Percentiles rank a stretch among this genome's conserved stretches.
These are phyloP conservation scores for Melanotus villosus DNA, from an alignment of 2,888 invertebrate genomes.

Conservation along the genomic window DNA sequence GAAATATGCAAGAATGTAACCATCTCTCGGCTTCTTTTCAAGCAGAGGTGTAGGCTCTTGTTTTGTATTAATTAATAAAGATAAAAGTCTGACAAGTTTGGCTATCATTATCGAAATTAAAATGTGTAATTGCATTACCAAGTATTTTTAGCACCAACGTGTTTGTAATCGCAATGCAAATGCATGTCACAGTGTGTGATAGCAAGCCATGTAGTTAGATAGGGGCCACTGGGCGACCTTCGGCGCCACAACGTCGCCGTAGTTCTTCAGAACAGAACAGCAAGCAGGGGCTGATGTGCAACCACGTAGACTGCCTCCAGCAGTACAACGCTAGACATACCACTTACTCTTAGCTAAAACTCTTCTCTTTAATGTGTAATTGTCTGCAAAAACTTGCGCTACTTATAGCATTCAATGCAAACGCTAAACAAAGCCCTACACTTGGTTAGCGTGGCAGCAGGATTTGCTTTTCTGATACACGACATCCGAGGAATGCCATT, in stretches of 20 bases:
- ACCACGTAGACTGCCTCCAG: slow-evolving; percentile 42
- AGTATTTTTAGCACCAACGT: slow-evolving; percentile 44
- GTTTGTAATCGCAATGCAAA: slow-evolving; percentile 51
- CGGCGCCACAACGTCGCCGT: slow-evolving; percentile 53
- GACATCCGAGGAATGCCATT: not conserved
- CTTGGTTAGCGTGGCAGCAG: not conserved
- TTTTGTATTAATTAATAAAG: slow-evolving; percentile 33
- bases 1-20: no score
- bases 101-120: slow-evolving; percentile 39
- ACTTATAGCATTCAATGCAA: slow-evolving; percentile 28
- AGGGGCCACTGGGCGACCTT: slow-evolving; percentile 54
- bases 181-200: slow-evolving; percentile 50
- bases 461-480: not conserved
- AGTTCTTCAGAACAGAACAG: slow-evolving; percentile 43
- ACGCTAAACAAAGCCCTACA: slow-evolving; percentile 1
- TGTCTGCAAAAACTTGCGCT: slow-evolving; percentile 45
- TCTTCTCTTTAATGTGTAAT: slow-evolving; percentile 42
- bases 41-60: no score
- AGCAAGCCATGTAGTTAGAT: slow-evolving; percentile 44
- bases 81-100: slow-evolving; percentile 19
- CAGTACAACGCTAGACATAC: slow-evolving; percentile 43
- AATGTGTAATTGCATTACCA: slow-evolving; percentile 34
- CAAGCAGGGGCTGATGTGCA: slow-evolving; percentile 36
- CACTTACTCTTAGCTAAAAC: slow-evolving; percentile 37
- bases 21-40: no score